A percentile compares a stretch with the other conserved stretches of the same genome.
Conservation (phyloP, 1,140 invertebrate species). For the Hycleus cichorii region DNA sequence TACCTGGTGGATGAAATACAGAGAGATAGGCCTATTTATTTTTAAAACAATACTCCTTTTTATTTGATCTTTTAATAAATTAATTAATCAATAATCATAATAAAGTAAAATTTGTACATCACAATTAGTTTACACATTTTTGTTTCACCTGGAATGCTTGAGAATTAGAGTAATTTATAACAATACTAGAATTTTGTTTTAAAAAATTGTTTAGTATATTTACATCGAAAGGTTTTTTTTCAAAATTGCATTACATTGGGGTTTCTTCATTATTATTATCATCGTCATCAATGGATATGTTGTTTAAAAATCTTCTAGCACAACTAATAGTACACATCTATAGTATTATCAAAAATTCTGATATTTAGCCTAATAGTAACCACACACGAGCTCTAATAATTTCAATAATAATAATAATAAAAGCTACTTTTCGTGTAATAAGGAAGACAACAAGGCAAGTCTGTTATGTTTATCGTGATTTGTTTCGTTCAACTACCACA, state of each 20-base stretch:
- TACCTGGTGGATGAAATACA: no score
- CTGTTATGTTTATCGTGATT: not conserved
- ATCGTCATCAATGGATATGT: conserved; percentile 14
- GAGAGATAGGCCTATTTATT: not conserved
- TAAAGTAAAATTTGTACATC: conserved; percentile 26
- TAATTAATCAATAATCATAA: no score
- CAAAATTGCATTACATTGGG: not conserved
- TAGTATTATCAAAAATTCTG: conserved; percentile 4
- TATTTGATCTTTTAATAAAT: conserved; percentile 1
- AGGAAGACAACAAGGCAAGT: conserved; percentile 33
- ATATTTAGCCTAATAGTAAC: not conserved
- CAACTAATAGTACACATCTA: conserved; percentile 10
- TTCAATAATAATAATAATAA: not conserved
- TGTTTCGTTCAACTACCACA: no score
- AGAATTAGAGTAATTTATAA: conserved; percentile 5
- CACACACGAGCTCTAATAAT: conserved; percentile 12
- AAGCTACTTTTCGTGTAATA: conserved; percentile 3
- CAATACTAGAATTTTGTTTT: conserved; percentile 8
- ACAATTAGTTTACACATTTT: conserved; percentile 20
- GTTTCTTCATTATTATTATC: not conserved
- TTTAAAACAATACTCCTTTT: not conserved
- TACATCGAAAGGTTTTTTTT: conserved; percentile 13
- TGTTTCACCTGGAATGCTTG: conserved; percentile 15
- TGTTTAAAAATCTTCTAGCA: not conserved
- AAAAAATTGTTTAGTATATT: conserved; percentile 16